phyloP scores from a whole-genome alignment of 2,888 invertebrate genomes.

The Meghimatium bilineatum region DNA sequence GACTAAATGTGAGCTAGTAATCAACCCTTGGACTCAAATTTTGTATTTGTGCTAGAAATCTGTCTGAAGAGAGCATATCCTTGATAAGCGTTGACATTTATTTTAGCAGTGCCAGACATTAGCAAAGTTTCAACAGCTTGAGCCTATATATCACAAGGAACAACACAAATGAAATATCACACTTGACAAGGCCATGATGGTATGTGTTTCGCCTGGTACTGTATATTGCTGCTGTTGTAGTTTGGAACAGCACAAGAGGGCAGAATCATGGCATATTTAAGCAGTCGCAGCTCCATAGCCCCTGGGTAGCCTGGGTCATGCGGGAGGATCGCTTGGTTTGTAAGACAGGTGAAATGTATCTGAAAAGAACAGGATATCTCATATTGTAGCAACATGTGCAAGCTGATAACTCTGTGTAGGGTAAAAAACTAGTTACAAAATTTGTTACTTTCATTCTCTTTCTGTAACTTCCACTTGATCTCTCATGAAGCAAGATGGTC shows the following conservation, averaged over 20 bases:
- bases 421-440: too few relatives aligned
- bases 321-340: constrained; percentile 61
- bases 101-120: neutral
- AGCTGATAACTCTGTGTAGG: too few relatives aligned
- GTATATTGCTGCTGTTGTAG: neutral
- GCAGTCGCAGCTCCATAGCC: constrained; percentile 24
- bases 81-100: neutral
- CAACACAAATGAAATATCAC: constrained; percentile 1
- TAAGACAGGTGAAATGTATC: constrained; percentile 60
- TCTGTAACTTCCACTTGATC: too few relatives aligned
- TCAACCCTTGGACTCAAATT: neutral
- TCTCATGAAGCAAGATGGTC: too few relatives aligned
- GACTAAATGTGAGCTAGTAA: neutral
- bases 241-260: neutral
- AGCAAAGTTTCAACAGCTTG: constrained; percentile 18
- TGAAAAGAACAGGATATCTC: constrained; percentile 52
- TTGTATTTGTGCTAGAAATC: neutral
- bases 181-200: constrained; percentile 27
- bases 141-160: constrained; percentile 34
- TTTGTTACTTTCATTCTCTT: too few relatives aligned
- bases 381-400: neutral
- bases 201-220: constrained; percentile 1
- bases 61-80: neutral
- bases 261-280: neutral
- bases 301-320: constrained; percentile 53